Percentiles rank a stretch among this genome's conserved stretches.
These are phyloP conservation scores for Anastrepha obliqua DNA, from an alignment of 1,140 invertebrate species.

Conservation along the genomic window DNA sequence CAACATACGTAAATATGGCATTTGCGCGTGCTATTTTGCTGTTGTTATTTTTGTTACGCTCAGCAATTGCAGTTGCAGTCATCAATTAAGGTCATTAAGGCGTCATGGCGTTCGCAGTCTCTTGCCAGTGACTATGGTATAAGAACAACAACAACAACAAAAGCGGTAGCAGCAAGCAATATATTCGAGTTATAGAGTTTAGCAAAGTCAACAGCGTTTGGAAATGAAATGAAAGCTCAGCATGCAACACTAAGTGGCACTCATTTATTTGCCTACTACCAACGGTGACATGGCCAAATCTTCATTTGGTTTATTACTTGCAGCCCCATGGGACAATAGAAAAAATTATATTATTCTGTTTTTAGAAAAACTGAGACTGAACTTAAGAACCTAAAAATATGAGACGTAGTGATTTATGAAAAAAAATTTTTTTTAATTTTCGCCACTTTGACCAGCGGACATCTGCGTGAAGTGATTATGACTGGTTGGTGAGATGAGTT, in stretches of 20 bases:
- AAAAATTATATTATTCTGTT: too few relatives aligned
- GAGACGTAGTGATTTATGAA: too few relatives aligned
- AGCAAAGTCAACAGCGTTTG: slow-evolving; percentile 37
- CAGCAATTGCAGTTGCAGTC: slow-evolving; percentile 4
- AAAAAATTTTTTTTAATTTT: too few relatives aligned
- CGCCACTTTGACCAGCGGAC: too few relatives aligned
- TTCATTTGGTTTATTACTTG: neutral
- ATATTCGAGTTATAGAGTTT: slow-evolving; percentile 1
- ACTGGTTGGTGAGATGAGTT: too few relatives aligned
- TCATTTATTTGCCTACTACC: neutral
- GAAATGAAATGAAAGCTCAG: slow-evolving; percentile 26
- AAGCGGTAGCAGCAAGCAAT: neutral
- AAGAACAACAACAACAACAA: neutral
- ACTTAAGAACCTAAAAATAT: too few relatives aligned
- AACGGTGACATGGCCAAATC: neutral
- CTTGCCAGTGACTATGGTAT: slow-evolving; percentile 17
- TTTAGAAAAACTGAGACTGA: too few relatives aligned
- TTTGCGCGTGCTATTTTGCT: slow-evolving; percentile 9
- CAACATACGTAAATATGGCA: slow-evolving; percentile 6
- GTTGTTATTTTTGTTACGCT: neutral
- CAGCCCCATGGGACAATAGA: too few relatives aligned
- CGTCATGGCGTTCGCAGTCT: slow-evolving; percentile 40
- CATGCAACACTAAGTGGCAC: slow-evolving; percentile 37
- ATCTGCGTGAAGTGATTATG: too few relatives aligned
- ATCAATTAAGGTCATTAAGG: slow-evolving; percentile 52